phyloP scores from a whole-genome alignment of 2,113 vertebrate species.

The Notechis scutatus region DNA sequence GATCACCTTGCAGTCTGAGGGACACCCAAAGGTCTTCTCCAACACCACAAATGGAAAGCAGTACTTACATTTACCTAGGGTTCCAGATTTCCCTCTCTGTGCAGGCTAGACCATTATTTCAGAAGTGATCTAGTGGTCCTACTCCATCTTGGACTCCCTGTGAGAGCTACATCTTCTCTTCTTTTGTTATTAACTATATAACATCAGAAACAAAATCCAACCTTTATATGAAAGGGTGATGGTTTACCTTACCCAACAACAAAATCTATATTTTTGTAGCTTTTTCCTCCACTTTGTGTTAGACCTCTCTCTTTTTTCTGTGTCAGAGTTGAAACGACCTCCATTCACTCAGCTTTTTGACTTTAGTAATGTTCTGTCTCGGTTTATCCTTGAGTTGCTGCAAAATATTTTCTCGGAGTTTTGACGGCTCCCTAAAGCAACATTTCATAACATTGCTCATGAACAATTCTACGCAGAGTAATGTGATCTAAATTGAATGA shows the following conservation, averaged over 20 bases:
- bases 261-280: neutral
- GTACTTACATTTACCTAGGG: neutral
- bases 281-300: neutral
- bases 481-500: neutral
- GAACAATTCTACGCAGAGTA: neutral
- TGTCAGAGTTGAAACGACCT: neutral
- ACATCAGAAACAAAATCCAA: neutral
- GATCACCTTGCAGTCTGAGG: neutral
- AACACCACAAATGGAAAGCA: neutral
- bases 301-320: neutral
- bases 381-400: neutral
- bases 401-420: neutral
- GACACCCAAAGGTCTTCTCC: neutral
- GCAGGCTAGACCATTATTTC: neutral
- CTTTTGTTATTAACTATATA: neutral
- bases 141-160: neutral
- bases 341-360: neutral
- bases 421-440: neutral
- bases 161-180: neutral
- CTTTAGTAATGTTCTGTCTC: too few species aligned
- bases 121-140: neutral
- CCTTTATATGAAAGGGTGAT: neutral
- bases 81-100: neutral
- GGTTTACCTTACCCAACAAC: neutral
- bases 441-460: neutral